phyloP scores from a whole-genome alignment of 2,888 invertebrate genomes.

The Drosophila antonietae region DNA sequence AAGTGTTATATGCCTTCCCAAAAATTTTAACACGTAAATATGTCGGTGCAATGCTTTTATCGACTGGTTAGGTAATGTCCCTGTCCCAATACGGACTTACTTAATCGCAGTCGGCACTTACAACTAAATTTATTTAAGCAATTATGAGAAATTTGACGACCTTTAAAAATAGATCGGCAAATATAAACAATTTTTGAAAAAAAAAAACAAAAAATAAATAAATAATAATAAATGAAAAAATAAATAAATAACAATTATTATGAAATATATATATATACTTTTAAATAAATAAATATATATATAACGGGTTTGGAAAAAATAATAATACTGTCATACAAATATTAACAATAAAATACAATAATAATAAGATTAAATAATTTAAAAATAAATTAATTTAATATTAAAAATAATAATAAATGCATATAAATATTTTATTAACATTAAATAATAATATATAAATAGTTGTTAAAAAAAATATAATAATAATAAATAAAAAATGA shows the following conservation, averaged over 20 bases:
- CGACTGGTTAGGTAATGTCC: constrained; percentile 45
- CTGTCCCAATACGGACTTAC: constrained; percentile 14
- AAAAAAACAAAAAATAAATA: neutral
- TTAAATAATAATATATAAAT: neutral
- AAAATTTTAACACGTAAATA: constrained; percentile 12
- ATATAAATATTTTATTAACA: neutral
- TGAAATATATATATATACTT: neutral
- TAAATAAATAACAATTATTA: neutral
- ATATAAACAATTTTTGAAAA: neutral
- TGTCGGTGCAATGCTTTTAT: constrained; percentile 21
- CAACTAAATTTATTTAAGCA: constrained; percentile 14
- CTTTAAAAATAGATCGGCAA: neutral
- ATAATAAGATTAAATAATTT: too few relatives aligned
- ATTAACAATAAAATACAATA: too few relatives aligned
- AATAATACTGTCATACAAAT: too few relatives aligned
- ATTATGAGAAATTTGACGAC: neutral
- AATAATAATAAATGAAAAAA: neutral
- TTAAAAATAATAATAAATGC: too few relatives aligned
- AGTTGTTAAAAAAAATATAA: neutral
- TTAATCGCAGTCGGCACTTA: neutral
- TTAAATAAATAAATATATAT: neutral
- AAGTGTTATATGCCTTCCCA: constrained; percentile 44
- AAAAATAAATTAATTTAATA: too few relatives aligned
- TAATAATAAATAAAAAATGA: neutral
- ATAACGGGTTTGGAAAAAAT: neutral